Percentiles rank a stretch among this genome's conserved stretches.
These are phyloP conservation scores for Siphamia tubifer DNA, from an alignment of 2,113 vertebrate species.

Conservation along the genomic window DNA sequence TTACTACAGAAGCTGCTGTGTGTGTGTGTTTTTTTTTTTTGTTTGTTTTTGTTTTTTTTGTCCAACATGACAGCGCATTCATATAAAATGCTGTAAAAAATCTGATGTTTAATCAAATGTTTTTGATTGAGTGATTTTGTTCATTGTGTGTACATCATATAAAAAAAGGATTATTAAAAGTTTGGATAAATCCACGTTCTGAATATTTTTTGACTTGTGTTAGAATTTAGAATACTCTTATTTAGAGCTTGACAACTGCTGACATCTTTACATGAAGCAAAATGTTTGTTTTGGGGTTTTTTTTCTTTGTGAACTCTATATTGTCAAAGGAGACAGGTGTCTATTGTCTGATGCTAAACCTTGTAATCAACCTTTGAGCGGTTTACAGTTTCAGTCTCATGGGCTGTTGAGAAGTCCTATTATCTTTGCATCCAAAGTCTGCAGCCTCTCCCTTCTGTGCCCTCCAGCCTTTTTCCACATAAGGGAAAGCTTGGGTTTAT, in stretches of 20 bases:
- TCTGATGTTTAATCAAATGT: conserved; percentile 51
- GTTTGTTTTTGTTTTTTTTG: conserved; percentile 25
- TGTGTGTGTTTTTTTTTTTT: conserved; percentile 24
- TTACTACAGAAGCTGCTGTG: conserved; percentile 26
- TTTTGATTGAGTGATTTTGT: conserved; percentile 57
- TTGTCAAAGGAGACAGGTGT: neutral
- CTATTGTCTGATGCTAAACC: neutral
- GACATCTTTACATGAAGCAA: neutral
- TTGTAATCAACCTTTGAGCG: conserved; percentile 20
- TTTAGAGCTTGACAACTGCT: no score
- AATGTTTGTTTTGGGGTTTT: neutral
- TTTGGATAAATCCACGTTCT: conserved; percentile 49
- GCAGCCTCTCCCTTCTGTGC: neutral
- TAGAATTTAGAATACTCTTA: neutral
- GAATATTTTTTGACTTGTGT: neutral
- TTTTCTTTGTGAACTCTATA: conserved; percentile 10
- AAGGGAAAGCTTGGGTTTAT: conserved; percentile 9
- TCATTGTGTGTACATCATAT: conserved; percentile 60
- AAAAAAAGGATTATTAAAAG: conserved; percentile 68
- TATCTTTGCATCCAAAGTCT: conserved; percentile 26
- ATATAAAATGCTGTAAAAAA: conserved; percentile 41
- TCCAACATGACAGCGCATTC: conserved; percentile 27
- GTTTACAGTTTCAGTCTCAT: neutral
- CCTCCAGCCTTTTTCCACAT: neutral
- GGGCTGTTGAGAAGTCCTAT: neutral